Evolutionary conservation across 2,888 invertebrate species (phyloP).

Genomic region (Amiota minor): DNA sequence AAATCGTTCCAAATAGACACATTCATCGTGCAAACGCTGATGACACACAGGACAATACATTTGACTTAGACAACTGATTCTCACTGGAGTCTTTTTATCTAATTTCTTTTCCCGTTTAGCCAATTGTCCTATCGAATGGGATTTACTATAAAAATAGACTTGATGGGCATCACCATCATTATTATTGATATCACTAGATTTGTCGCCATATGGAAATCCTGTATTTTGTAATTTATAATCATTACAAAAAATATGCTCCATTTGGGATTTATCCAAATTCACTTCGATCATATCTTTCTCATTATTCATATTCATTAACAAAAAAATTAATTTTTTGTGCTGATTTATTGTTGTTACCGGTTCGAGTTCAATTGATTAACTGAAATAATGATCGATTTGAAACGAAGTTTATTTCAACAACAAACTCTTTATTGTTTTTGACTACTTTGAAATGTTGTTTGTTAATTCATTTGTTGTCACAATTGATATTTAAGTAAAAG

Average conservation of each 20-base stretch:
- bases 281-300: constrained; percentile 62
- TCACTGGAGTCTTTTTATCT: constrained; percentile 44
- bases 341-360: no score
- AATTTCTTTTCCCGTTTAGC: constrained; percentile 47
- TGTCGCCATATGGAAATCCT: constrained; percentile 57
- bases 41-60: constrained; percentile 66
- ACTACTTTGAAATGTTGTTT: no score
- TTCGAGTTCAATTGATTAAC: no score
- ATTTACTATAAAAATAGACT: constrained; percentile 52
- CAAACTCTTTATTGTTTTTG: no score
- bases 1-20: constrained; percentile 58
- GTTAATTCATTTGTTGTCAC: no score
- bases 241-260: constrained; percentile 37
- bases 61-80: constrained; percentile 62
- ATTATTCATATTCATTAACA: constrained; percentile 35
- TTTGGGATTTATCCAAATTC: constrained; percentile 48
- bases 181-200: constrained; percentile 29
- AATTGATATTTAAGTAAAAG: no score
- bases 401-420: no score
- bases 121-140: constrained; percentile 55
- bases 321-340: no score
- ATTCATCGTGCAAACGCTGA: constrained; percentile 61
- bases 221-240: constrained; percentile 40
- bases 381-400: no score
- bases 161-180: constrained; percentile 39